Evolutionary conservation across 2,797 vertebrate genomes (phyloP).

Genomic region (Carduelis carduelis): DNA sequence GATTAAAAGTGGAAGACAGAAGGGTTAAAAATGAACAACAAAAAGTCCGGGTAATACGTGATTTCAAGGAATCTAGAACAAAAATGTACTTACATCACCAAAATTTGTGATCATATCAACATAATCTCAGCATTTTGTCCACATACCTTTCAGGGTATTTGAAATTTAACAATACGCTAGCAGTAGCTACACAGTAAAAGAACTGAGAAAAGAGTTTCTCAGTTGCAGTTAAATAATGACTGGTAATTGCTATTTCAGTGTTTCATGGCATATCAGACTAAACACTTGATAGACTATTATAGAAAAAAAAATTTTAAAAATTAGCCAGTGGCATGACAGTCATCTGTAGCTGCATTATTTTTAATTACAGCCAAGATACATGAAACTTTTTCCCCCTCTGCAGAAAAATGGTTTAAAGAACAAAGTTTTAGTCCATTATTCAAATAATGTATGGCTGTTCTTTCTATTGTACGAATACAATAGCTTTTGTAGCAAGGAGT

Average conservation of each 20-base stretch:
- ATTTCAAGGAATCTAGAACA: not conserved
- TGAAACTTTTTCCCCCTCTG: not conserved
- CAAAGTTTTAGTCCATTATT: conserved; percentile 19
- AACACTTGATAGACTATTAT: not conserved
- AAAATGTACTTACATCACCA: not conserved
- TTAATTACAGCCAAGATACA: not conserved
- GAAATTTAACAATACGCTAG: not conserved
- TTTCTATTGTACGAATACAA: conserved; percentile 13
- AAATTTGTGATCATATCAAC: not conserved
- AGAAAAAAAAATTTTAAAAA: not conserved
- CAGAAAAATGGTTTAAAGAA: not conserved
- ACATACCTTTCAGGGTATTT: not conserved
- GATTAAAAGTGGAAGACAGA: not conserved
- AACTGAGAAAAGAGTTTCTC: not conserved
- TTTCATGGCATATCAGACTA: not conserved
- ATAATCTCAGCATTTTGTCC: conserved; percentile 18
- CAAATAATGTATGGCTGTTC: not conserved
- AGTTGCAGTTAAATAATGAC: conserved; percentile 1
- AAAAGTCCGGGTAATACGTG: not conserved
- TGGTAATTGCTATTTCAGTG: not conserved
- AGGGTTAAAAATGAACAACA: not conserved
- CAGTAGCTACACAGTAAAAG: not conserved
- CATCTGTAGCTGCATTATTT: not conserved
- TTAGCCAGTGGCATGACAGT: not conserved
- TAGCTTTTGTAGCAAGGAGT: conserved; percentile 4